These are phyloP conservation scores for Enteromius radiatus DNA, from an alignment of 2,797 vertebrate genomes.

Conservation along the genomic window DNA sequence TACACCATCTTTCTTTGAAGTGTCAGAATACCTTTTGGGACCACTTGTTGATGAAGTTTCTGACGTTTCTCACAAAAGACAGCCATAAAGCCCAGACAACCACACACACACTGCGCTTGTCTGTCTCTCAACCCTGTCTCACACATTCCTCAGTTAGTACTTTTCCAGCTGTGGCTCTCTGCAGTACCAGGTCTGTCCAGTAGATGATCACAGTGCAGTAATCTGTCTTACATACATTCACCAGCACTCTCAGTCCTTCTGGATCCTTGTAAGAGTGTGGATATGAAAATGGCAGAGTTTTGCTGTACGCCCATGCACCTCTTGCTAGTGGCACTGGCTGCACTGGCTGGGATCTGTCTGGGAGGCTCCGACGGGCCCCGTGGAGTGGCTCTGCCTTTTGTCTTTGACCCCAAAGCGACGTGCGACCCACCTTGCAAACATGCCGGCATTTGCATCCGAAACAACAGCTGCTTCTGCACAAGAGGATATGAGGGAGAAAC, in stretches of 20 bases:
- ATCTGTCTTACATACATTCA: slow-evolving; percentile 20
- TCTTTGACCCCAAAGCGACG: slow-evolving; percentile 74
- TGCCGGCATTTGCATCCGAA: slow-evolving; percentile 84
- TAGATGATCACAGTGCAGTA: slow-evolving; percentile 45
- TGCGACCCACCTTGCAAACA: slow-evolving; percentile 84
- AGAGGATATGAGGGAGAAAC: slow-evolving; percentile 85
- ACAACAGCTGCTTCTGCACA: slow-evolving; percentile 85
- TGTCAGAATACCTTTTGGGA: background rate
- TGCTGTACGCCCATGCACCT: slow-evolving; percentile 51
- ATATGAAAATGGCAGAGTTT: slow-evolving; percentile 54
- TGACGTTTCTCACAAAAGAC: background rate
- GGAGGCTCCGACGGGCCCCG: slow-evolving; percentile 75
- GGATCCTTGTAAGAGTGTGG: slow-evolving; percentile 47
- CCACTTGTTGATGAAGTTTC: background rate
- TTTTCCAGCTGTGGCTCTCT: slow-evolving; percentile 35
- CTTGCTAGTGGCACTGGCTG: slow-evolving; percentile 44
- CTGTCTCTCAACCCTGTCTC: background rate
- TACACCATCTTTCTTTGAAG: background rate
- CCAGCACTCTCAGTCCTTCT: slow-evolving; percentile 45
- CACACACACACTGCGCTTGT: slow-evolving; percentile 4
- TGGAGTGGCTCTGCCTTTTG: slow-evolving; percentile 77
- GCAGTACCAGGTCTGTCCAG: slow-evolving; percentile 46
- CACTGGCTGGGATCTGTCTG: slow-evolving; percentile 57
- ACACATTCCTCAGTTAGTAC: slow-evolving; percentile 22
- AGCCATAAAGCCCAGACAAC: background rate